These are phyloP conservation scores for Slavum lentiscoides DNA, from an alignment of 2,888 invertebrate species.

Conservation along the genomic window DNA sequence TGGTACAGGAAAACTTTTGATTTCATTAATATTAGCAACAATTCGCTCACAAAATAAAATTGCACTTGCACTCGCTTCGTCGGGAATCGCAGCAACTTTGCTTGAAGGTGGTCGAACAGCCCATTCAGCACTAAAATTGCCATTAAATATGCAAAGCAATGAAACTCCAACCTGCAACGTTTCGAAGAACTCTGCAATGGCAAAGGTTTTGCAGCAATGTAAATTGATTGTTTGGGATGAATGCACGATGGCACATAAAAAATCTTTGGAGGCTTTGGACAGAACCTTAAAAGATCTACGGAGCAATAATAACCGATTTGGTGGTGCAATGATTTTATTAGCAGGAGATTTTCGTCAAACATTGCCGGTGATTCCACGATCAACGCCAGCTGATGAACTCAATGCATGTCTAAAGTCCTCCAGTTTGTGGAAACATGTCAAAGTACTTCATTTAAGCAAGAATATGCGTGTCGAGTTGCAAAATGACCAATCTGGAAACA, in stretches of 20 bases:
- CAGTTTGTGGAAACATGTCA: conserved; percentile 54
- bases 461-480: conserved; percentile 29
- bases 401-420: conserved; percentile 54
- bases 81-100: too few relatives aligned
- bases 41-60: too few relatives aligned
- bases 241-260: conserved; percentile 60
- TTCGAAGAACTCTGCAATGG: too few relatives aligned
- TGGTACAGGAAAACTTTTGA: too few relatives aligned
- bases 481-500: conserved; percentile 21
- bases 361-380: conserved; percentile 57
- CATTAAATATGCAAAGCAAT: too few relatives aligned
- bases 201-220: conserved; percentile 57
- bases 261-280: conserved; percentile 58
- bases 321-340: conserved; percentile 55
- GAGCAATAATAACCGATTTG: conserved; percentile 44
- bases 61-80: too few relatives aligned
- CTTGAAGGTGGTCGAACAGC: too few relatives aligned
- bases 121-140: too few relatives aligned
- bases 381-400: conserved; percentile 43
- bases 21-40: too few relatives aligned
- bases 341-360: conserved; percentile 58
- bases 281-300: conserved; percentile 56
- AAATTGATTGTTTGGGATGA: conserved; percentile 58
- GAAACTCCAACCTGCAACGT: too few relatives aligned
- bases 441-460: conserved; percentile 35